These are phyloP conservation scores for Bugulina stolonifera DNA, from an alignment of 2,888 invertebrate species.

Conservation along the genomic window DNA sequence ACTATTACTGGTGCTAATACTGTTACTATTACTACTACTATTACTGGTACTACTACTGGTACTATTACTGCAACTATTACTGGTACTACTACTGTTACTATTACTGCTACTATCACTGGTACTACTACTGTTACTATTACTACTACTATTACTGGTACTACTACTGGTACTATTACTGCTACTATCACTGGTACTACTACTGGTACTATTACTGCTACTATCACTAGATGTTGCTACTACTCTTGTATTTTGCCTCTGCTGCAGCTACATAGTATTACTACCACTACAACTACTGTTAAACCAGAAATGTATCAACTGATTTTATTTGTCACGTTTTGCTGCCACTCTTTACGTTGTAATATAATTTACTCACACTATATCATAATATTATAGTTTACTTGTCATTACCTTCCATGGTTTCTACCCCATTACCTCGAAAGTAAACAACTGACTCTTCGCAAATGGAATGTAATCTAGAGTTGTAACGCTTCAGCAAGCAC, in stretches of 20 bases:
- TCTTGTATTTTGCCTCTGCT: too few relatives aligned
- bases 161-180: background rate
- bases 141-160: background rate
- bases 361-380: too few relatives aligned
- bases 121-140: background rate
- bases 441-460: conserved; percentile 11
- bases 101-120: background rate
- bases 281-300: too few relatives aligned
- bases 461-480: conserved; percentile 15
- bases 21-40: background rate
- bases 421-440: too few relatives aligned
- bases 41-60: background rate
- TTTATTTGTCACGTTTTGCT: too few relatives aligned
- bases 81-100: background rate
- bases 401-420: too few relatives aligned
- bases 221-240: background rate
- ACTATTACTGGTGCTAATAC: too few relatives aligned
- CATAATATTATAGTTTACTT: too few relatives aligned
- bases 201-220: background rate
- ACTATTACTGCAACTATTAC: background rate
- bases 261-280: too few relatives aligned
- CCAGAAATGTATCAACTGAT: too few relatives aligned
- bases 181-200: background rate
- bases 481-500: background rate
- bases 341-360: too few relatives aligned